These are phyloP conservation scores for Phoxinus phoxinus DNA, from an alignment of 2,113 vertebrate species.

Conservation along the genomic window DNA sequence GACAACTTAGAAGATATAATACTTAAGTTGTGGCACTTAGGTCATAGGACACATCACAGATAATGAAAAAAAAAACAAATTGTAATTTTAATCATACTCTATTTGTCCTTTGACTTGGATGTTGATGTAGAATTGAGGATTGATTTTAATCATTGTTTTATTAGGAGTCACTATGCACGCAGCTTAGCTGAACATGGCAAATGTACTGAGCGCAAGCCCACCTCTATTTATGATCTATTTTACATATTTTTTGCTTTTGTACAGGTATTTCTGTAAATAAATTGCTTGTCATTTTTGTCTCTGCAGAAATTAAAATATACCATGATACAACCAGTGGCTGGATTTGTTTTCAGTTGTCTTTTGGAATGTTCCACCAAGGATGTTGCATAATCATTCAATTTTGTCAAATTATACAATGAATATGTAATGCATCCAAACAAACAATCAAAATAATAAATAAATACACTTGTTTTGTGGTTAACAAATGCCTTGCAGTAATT, in stretches of 20 bases:
- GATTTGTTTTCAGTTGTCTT: background rate
- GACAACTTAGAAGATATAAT: slow-evolving; percentile 49
- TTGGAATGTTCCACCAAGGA: background rate
- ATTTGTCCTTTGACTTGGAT: slow-evolving; percentile 99
- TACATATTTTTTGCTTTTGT: slow-evolving; percentile 99
- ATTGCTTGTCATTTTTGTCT: slow-evolving; percentile 99
- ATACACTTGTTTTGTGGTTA: background rate
- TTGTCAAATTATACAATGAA: background rate
- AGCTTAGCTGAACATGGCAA: slow-evolving; percentile 99
- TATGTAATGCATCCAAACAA: slow-evolving; percentile 20
- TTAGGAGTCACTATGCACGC: slow-evolving; percentile 99
- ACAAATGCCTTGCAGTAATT: background rate
- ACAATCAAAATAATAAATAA: background rate
- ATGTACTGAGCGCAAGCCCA: slow-evolving; percentile 98
- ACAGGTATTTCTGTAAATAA: slow-evolving; percentile 99
- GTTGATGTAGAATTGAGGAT: slow-evolving; percentile 98
- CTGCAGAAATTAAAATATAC: slow-evolving; percentile 99
- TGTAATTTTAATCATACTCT: slow-evolving; percentile 98
- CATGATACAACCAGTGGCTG: slow-evolving; percentile 80
- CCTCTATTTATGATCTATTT: slow-evolving; percentile 99
- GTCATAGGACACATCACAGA: slow-evolving; percentile 89
- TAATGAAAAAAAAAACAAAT: slow-evolving; percentile 72
- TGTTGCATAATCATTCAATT: background rate
- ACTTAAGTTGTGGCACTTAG: slow-evolving; percentile 59
- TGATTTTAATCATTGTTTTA: slow-evolving; percentile 95